These are phyloP conservation scores for Artemia sp. DNA, from an alignment of 2,888 invertebrate genomes.

Conservation along the genomic window DNA sequence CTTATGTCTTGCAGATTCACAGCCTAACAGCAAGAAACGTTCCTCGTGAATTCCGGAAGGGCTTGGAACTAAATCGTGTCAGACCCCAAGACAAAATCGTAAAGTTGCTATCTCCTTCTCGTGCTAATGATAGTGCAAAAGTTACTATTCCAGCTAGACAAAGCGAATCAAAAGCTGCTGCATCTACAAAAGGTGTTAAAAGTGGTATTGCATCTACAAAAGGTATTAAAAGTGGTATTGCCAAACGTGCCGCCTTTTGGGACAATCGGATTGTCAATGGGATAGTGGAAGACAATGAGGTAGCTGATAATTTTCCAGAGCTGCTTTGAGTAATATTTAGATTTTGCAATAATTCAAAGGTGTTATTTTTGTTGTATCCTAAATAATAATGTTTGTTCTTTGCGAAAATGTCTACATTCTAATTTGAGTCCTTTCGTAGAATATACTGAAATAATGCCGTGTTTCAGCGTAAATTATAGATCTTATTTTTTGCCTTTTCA, in stretches of 20 bases:
- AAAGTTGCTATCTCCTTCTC: not conserved
- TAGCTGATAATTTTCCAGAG: not conserved
- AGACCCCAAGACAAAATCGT: not conserved
- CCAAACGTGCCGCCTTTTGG: conserved; percentile 13
- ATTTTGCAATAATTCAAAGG: too few relatives aligned
- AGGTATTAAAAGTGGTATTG: not conserved
- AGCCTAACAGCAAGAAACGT: conserved; percentile 63
- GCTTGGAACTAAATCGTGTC: conserved; percentile 36
- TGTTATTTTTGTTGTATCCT: too few relatives aligned
- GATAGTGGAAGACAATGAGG: not conserved
- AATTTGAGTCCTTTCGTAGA: too few relatives aligned
- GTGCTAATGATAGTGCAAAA: not conserved
- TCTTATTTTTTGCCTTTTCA: too few relatives aligned
- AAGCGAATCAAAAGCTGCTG: not conserved
- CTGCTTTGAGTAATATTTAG: not conserved
- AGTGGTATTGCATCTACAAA: not conserved
- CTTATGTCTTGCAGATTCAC: conserved; percentile 38
- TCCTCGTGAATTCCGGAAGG: conserved; percentile 53
- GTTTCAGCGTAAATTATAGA: too few relatives aligned
- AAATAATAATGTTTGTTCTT: too few relatives aligned
- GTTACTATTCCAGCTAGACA: not conserved
- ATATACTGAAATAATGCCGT: too few relatives aligned
- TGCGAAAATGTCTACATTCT: too few relatives aligned
- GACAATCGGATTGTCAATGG: not conserved
- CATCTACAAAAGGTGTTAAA: not conserved